Conservation (phyloP, 2,113 vertebrate species). For the Protobothrops flavoviridis region DNA sequence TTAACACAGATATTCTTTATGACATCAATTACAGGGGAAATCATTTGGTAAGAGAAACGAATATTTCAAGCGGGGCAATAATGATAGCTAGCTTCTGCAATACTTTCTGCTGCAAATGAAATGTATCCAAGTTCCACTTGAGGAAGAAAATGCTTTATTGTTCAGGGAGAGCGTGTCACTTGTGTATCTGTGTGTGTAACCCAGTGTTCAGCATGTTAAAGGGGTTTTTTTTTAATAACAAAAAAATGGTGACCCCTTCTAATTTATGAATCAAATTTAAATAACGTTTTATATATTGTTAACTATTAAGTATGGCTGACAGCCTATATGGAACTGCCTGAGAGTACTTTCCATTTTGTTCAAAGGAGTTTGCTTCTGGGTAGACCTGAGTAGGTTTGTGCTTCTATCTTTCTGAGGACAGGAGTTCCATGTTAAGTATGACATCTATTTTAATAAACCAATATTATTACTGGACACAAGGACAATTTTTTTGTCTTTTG, state of each 20-base stretch:
- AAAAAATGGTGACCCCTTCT: background rate
- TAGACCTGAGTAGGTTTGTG: background rate
- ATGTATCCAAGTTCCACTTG: constrained; percentile 61
- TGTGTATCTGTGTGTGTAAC: background rate
- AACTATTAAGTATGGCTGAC: background rate
- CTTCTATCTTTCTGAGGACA: background rate
- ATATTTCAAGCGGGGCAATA: constrained; percentile 75
- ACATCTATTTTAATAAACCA: background rate
- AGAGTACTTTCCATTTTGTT: background rate
- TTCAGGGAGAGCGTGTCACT: constrained; percentile 52
- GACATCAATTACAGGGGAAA: constrained; percentile 76
- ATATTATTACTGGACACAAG: background rate
- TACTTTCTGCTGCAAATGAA: constrained; percentile 72
- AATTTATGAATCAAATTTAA: constrained; percentile 2
- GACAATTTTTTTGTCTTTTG: background rate
- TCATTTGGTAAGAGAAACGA: constrained; percentile 75
- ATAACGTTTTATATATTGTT: background rate
- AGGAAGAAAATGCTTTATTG: constrained; percentile 61
- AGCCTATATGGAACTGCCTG: background rate
- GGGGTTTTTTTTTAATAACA: background rate
- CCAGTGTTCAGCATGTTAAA: background rate
- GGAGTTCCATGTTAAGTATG: background rate
- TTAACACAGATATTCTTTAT: constrained; percentile 79
- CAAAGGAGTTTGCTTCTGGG: background rate
- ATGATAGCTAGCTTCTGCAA: constrained; percentile 65